Conservation (phyloP, 2,797 vertebrate genomes). For the Pseudocheirus occidentalis region DNA sequence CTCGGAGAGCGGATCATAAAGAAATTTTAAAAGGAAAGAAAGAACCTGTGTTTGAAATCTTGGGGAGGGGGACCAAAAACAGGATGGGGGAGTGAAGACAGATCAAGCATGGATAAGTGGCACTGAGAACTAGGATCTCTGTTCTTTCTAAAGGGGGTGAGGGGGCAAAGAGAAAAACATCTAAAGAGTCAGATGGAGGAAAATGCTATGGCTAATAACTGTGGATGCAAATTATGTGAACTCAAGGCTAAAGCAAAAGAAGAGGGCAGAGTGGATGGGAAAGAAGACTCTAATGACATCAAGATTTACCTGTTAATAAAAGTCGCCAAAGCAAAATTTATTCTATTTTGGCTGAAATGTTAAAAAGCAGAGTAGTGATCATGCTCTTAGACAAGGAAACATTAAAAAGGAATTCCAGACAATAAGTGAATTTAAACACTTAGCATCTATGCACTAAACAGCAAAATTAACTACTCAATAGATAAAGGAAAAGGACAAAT, state of each 20-base stretch:
- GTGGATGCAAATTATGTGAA: not conserved
- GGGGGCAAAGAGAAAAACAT: not conserved
- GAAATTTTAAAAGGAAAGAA: not conserved
- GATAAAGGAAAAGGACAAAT: not conserved
- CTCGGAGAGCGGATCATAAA: not conserved
- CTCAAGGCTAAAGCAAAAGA: not conserved
- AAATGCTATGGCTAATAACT: too few species aligned
- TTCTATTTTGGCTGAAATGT: not conserved
- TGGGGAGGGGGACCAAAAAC: too few species aligned
- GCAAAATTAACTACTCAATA: too few species aligned
- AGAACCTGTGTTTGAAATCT: not conserved
- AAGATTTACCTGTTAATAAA: too few species aligned
- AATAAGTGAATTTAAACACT: too few species aligned
- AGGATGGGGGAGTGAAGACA: too few species aligned
- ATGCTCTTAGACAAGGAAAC: not conserved
- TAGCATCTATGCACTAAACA: too few species aligned
- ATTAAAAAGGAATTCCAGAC: not conserved
- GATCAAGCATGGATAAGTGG: too few species aligned
- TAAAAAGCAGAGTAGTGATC: not conserved
- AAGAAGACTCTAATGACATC: not conserved
- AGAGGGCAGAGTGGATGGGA: too few species aligned
- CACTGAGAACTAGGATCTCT: not conserved
- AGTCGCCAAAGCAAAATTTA: too few species aligned
- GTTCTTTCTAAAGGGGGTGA: not conserved
- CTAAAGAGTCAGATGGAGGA: not conserved